Evolutionary conservation across 2,113 vertebrate genomes (phyloP), one percentile per base, ranked within the genome.

Genomic region (Podarcis cretensis): DNA sequence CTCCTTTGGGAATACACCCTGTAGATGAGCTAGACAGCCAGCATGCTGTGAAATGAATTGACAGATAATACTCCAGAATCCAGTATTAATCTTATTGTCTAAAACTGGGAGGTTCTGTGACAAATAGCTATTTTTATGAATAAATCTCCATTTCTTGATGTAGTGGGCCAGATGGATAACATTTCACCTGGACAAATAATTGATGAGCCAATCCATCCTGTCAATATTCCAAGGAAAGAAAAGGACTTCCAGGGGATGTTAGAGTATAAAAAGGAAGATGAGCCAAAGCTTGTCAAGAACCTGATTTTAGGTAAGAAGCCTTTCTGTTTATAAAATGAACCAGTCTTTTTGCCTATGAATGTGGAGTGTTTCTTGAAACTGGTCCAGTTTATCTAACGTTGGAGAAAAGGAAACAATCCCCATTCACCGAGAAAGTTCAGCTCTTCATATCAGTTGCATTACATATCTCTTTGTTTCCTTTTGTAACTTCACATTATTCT

Each of bases 211-310:
- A 98, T 99, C 87, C 99, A 98, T 89, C 98, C 99, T 0, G 98
- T 99, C 83, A 99, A 98, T 96, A 99, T 99, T 92, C 98, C 99
- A n/a, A 98, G 99, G 91, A 98, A 99, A 87, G 99, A 99, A 94
- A 99, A 99, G 92, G 99, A 99, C 92, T 99, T 99, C 98, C 99
- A 99, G 89, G 99, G 99, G 86, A 99, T 99, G 99, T 91, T 99
- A 94, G 98, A 99, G 84, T 99, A 99, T 93, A 99, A 99, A 97
- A 98, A 98, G 95, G 99, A 99, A 78, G 99, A 99, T 91, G 99
- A 99, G 90, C 97, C 98, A 75, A 99, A 99, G 87, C 98, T 99
- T 85, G 97, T 99, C 83, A 99, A 99, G 96, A 99, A 99, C 93
- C 98, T 99, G 85, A 99, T 99, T 94, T 97, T 99, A 82, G 99